A percentile compares a stretch with the other conserved stretches of the same genome.
These are phyloP conservation scores for Myotis planiceps DNA, from an alignment of 2,797 vertebrate genomes.

Conservation along the genomic window DNA sequence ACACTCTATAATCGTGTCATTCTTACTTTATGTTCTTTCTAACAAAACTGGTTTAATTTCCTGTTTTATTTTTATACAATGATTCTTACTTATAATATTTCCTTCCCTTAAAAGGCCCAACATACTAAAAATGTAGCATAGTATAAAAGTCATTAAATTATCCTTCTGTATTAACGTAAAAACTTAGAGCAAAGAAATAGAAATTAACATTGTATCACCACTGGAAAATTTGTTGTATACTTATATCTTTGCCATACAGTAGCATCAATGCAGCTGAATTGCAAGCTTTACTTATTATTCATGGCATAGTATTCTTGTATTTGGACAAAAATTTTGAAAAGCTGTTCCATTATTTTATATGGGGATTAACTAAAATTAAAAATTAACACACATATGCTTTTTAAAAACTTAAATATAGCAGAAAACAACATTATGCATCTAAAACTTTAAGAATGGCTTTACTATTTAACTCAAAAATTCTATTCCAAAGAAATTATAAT, in stretches of 20 bases:
- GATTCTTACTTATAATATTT: slow-evolving; percentile 10
- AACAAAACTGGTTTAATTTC: not conserved
- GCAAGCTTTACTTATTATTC: slow-evolving; percentile 24
- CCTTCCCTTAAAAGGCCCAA: not conserved
- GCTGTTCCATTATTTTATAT: not conserved
- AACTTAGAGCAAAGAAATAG: not conserved
- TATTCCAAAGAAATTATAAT: not conserved
- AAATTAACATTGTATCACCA: not conserved
- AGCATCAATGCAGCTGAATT: not conserved
- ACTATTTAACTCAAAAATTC: not conserved
- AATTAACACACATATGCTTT: not conserved
- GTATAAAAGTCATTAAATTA: not conserved
- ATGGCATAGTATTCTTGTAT: not conserved
- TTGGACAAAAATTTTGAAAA: not conserved
- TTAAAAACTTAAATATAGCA: not conserved
- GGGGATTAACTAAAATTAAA: not conserved
- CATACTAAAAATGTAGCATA: slow-evolving; percentile 31
- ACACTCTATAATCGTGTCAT: not conserved
- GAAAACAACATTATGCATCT: not conserved
- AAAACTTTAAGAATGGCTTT: not conserved
- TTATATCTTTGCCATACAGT: slow-evolving; percentile 9
- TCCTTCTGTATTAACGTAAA: slow-evolving; percentile 51
- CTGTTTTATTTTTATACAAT: not conserved
- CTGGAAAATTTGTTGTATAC: not conserved
- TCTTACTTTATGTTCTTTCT: slow-evolving; percentile 34